Evolutionary conservation across 2,797 vertebrate genomes (phyloP), one percentile per base, ranked within the genome.

Genomic region (Sebastes diaconus): DNA sequence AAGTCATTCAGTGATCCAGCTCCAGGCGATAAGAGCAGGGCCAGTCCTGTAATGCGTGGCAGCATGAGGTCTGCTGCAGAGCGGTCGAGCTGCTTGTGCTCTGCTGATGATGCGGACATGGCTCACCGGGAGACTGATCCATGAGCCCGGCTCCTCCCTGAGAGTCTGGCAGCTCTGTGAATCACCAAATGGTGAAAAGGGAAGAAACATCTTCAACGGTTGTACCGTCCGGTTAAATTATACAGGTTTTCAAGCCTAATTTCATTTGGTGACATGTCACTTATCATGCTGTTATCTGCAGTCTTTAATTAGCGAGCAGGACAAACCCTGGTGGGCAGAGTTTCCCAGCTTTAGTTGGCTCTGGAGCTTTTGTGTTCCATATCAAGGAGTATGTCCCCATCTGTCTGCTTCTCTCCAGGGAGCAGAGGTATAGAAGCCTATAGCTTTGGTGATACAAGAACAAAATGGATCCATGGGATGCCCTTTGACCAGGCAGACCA

Each of bases 51-150:
- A 83, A 83, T 85, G 83, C 68, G 16, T 67, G 72, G 73, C 87
- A 78, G 79, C 82, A 61, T 73, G 84, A 65, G 74, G 79, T 86
- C 87, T 72, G 63, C 74, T 80, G 83, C 80, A 85, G 81, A 87
- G 81, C 60, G 76, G 55, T 55, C 13, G 34, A 76, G 76, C 72
- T 74, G 75, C 68, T 68, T 61, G 55, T 39, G 75, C 73, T 83
- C 72, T 52, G 65, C 81, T 80, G 84, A 86, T 89, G 85, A 87
- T 84, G 77, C 69, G 29, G 84, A 73, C 87, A 69, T 61, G 66
- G 83, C 85, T 80, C 87, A 88, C 75, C 73, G 9, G 71, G 88
- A 84, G 85, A 79, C 66, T 73, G 84, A 88, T 88, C 79, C 64
- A 55, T 65, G 36, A 80, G 80, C 81, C 65, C 68, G 32, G 69